phyloP scores from a whole-genome alignment of 92 coral and sea anemone genomes.

The Palythoa grandis region DNA sequence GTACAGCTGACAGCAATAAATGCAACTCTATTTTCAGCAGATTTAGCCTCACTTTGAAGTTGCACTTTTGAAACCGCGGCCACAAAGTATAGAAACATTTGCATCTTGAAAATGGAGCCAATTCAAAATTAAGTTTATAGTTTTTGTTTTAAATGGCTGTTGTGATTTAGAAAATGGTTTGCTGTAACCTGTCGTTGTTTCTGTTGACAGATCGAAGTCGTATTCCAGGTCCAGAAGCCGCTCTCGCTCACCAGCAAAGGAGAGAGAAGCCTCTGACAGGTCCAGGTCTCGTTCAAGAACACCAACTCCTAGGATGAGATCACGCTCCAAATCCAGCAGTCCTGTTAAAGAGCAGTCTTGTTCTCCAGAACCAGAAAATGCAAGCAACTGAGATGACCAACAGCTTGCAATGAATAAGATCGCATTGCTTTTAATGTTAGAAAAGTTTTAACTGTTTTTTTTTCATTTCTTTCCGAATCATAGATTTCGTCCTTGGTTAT shows the following conservation, averaged over 20 bases:
- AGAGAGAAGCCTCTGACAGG: conserved; percentile 16
- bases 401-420: not conserved
- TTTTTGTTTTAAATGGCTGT: not conserved
- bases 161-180: not conserved
- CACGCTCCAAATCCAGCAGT: conserved; percentile 50
- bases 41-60: too few species aligned
- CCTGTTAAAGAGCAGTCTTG: conserved; percentile 23
- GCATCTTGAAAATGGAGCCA: too few species aligned
- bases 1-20: too few species aligned
- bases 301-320: conserved; percentile 16
- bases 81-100: too few species aligned
- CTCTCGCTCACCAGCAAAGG: conserved; percentile 39
- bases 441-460: not conserved
- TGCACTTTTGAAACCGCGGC: too few species aligned
- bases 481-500: not conserved
- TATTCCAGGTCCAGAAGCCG: conserved; percentile 69
- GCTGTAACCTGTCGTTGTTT: not conserved
- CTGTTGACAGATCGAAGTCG: conserved; percentile 52
- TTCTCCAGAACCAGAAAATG: conserved; percentile 30
- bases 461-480: not conserved
- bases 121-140: too few species aligned
- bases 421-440: not conserved
- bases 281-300: conserved; percentile 33
- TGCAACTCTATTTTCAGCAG: too few species aligned
- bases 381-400: conserved; percentile 14